phyloP scores from a whole-genome alignment of 2,113 vertebrate genomes.

The Malurus alboscapulatus region DNA sequence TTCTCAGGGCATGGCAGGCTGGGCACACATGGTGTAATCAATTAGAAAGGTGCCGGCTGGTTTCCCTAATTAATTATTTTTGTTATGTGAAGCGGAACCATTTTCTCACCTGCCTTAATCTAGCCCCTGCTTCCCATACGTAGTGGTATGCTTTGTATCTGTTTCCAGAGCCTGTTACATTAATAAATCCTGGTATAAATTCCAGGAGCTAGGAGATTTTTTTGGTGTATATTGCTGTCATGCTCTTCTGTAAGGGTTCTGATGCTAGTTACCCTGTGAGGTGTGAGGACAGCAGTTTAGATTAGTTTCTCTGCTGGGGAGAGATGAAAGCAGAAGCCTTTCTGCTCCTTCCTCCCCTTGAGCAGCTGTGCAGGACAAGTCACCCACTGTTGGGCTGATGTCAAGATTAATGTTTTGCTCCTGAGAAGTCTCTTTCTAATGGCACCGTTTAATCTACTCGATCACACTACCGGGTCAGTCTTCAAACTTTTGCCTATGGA shows the following conservation, averaged over 20 bases:
- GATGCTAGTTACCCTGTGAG: neutral
- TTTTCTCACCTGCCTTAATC: neutral
- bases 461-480: neutral
- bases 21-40: neutral
- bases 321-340: neutral
- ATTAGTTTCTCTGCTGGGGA: neutral
- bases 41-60: neutral
- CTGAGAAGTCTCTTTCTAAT: neutral
- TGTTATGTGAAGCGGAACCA: neutral
- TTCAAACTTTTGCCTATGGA: neutral
- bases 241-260: neutral
- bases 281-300: neutral
- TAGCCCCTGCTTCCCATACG: neutral
- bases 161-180: neutral
- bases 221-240: neutral
- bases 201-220: neutral
- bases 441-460: neutral
- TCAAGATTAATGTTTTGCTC: neutral
- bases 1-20: neutral
- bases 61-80: slow-evolving; percentile 22
- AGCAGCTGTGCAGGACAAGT: neutral
- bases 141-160: neutral
- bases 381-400: neutral
- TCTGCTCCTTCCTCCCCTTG: neutral
- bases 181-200: neutral